Evolutionary conservation across 2,113 vertebrate genomes (phyloP).

Genomic region (Corythoichthys haematopterus): DNA sequence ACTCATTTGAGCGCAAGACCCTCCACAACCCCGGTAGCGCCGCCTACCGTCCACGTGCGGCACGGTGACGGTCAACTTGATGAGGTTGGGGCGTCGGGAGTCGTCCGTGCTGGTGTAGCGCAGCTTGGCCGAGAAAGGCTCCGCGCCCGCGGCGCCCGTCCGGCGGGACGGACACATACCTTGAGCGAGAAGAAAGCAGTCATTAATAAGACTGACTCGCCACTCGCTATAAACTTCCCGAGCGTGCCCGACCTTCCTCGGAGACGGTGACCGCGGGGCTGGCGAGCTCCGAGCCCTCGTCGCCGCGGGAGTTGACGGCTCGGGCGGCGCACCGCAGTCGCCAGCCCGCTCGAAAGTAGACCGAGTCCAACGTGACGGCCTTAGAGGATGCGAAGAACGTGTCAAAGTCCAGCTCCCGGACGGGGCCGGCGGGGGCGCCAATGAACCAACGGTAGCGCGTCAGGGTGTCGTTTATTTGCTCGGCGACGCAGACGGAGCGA

Average conservation of each 20-base stretch:
- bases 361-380: conserved; percentile 86
- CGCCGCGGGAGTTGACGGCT: conserved; percentile 81
- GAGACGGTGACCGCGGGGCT: conserved; percentile 80
- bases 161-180: conserved; percentile 89
- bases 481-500: conserved; percentile 85
- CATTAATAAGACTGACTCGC: too few species aligned
- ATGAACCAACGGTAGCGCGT: conserved; percentile 89
- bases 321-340: conserved; percentile 87
- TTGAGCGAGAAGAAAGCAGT: conserved; percentile 32
- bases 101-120: conserved; percentile 87
- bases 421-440: conserved; percentile 84
- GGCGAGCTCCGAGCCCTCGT: conserved; percentile 85
- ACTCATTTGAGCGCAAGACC: too few species aligned
- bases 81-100: conserved; percentile 79
- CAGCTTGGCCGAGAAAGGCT: conserved; percentile 92
- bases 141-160: conserved; percentile 83
- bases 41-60: conserved; percentile 89
- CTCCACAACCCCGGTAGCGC: conserved; percentile 4
- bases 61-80: conserved; percentile 90
- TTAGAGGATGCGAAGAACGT: conserved; percentile 96
- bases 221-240: too few species aligned
- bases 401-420: conserved; percentile 90
- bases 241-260: conserved; percentile 77
- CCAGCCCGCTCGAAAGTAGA: conserved; percentile 92
- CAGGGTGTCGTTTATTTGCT: conserved; percentile 87